Evolutionary conservation across 2,113 vertebrate genomes (phyloP).

Genomic region (Chloebia gouldiae): DNA sequence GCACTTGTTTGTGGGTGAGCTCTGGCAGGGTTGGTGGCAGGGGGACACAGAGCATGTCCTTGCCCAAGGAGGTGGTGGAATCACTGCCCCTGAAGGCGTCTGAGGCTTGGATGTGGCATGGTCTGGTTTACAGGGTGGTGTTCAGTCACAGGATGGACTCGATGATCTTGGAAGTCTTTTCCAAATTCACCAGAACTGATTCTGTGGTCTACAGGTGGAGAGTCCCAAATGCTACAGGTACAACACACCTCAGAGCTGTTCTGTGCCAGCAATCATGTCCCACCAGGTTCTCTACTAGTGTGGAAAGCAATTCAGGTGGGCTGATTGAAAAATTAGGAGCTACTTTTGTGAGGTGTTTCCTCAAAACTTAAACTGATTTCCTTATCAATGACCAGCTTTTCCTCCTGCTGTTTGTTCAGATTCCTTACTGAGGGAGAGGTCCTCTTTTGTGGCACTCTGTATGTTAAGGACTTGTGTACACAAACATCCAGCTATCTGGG

Average conservation of each 20-base stretch:
- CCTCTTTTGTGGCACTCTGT: background rate
- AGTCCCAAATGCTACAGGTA: background rate
- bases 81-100: background rate
- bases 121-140: background rate
- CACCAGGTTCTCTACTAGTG: background rate
- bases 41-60: background rate
- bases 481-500: background rate
- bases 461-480: background rate
- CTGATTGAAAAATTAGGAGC: background rate
- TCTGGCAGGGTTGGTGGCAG: background rate
- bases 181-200: background rate
- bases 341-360: background rate
- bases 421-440: background rate
- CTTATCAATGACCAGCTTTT: background rate
- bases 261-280: fast-evolving
- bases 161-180: background rate
- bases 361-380: background rate
- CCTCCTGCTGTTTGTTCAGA: background rate
- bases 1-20: background rate
- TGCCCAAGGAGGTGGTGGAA: too few relatives aligned
- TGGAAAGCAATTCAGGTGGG: background rate
- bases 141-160: background rate
- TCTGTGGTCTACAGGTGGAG: background rate
- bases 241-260: fast-evolving
- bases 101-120: background rate